Evolutionary conservation across 1,140 invertebrate species (phyloP), one percentile per base, ranked within the genome.

Genomic region (Camponotus floridanus): DNA sequence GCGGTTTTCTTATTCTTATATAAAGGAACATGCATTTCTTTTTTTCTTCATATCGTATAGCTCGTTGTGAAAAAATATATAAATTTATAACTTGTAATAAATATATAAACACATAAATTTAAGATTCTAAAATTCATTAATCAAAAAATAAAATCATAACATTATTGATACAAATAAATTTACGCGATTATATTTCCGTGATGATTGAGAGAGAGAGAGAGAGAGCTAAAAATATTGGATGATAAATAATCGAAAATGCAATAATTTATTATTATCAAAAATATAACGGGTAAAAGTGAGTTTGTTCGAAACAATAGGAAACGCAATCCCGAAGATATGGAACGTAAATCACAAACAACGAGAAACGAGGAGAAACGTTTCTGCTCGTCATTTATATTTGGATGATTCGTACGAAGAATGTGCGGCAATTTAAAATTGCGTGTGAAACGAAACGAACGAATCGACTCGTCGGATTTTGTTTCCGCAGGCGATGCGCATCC

Each of bases 401-500:
- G 8, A 15, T n/a, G 13, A 61, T 6, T 45, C 62, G 65, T 15
- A 15, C 13, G 18, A 51, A 51, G 48, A 59, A 33, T 33, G 67
- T 9, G 65, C 31, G 51, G 1, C 15, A 42, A 55, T 68, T 57
- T 68, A 70, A 59, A 45, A 1, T 9, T 18, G 79, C 39, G 55
- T 31, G 31, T 21, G n/a, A 68, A 51, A 8, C 45, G 42, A 13
- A n/a, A 33, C 15, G 55, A 45, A 45, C 39, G 42, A 67, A 39
- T 9, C 9, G 21, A 13, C 21, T 57, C 57, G 65, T 81, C 26
- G 36, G 26, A 74, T 83, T 86, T 83, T 9, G 36, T 86, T 80
- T 74, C 51, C 81, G 76, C 68, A 15, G 68, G 45, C 48, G 26
- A 67, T 78, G 79, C 85, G 84, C 21, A 86, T 4, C 73, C 15